These are phyloP conservation scores for Romanogobio albipinnatus DNA, from an alignment of 2,113 vertebrate species.

Conservation along the genomic window DNA sequence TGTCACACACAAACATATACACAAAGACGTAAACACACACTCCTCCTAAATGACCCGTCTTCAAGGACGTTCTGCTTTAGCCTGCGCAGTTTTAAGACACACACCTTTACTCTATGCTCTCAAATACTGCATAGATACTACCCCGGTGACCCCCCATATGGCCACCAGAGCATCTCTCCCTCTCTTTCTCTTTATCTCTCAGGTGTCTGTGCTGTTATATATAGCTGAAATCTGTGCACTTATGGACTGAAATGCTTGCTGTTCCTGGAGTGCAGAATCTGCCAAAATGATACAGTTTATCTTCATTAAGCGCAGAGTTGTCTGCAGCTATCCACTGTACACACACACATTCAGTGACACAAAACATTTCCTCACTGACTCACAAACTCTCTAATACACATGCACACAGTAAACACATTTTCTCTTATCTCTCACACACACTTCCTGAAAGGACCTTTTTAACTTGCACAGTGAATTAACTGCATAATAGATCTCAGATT, in stretches of 20 bases:
- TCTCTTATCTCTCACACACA: neutral
- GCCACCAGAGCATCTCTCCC: neutral
- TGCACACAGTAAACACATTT: slow-evolving; percentile 31
- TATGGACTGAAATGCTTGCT: slow-evolving; percentile 51
- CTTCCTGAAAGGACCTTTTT: slow-evolving; percentile 3
- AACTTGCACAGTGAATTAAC: neutral
- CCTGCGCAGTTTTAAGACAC: slow-evolving; percentile 22
- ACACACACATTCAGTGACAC: neutral
- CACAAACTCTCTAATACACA: slow-evolving; percentile 4
- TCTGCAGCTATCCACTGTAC: slow-evolving; percentile 16
- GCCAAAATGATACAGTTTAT: slow-evolving; percentile 46
- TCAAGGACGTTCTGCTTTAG: slow-evolving; percentile 51
- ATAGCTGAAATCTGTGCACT: slow-evolving; percentile 47
- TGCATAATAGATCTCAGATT: too few relatives aligned
- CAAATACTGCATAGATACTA: slow-evolving; percentile 44
- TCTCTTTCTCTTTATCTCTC: slow-evolving; percentile 18
- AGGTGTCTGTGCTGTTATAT: slow-evolving; percentile 47
- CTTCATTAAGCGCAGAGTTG: slow-evolving; percentile 43
- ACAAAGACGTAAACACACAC: slow-evolving; percentile 36
- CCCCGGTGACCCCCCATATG: slow-evolving; percentile 45
- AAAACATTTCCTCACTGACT: neutral
- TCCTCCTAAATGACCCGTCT: slow-evolving; percentile 35
- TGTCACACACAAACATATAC: slow-evolving; percentile 43
- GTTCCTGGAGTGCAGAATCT: slow-evolving; percentile 51
- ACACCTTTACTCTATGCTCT: slow-evolving; percentile 24